These are phyloP conservation scores for Sebastes hubbsi DNA, from an alignment of 2,797 vertebrate species.

Conservation along the genomic window DNA sequence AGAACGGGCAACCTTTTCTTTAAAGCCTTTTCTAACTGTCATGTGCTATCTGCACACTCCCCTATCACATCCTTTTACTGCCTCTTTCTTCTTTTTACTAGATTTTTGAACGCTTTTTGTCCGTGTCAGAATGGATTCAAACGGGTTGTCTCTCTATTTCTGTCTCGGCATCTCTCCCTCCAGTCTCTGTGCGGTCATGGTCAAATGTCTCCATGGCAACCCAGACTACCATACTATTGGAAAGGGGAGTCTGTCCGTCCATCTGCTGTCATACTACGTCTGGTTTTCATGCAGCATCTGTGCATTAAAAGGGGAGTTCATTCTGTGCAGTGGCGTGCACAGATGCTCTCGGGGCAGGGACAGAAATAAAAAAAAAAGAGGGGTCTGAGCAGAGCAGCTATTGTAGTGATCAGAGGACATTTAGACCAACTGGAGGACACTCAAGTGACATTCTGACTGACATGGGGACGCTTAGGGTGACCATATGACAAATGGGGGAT, in stretches of 20 bases:
- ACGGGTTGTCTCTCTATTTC: conserved; percentile 26
- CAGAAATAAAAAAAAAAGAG: neutral
- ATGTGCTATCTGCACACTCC: conserved; percentile 43
- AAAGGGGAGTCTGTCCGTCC: conserved; percentile 37
- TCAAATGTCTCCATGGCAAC: conserved; percentile 73
- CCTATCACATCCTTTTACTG: conserved; percentile 39
- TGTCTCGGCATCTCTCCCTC: conserved; percentile 3
- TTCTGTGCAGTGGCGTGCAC: neutral
- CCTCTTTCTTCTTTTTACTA: conserved; percentile 8
- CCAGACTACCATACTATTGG: conserved; percentile 1
- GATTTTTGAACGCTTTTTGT: conserved; percentile 16
- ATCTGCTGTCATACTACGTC: conserved; percentile 12
- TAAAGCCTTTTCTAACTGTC: conserved; percentile 55
- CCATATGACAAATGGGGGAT: neutral
- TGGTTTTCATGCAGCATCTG: neutral
- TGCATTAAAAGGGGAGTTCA: neutral
- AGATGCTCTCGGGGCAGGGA: neutral
- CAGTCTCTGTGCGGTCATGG: conserved; percentile 22
- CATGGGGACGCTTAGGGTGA: neutral
- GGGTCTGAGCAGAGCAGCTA: neutral
- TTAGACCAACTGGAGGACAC: neutral
- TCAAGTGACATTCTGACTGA: neutral
- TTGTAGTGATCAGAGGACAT: neutral
- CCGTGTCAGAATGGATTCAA: conserved; percentile 33
- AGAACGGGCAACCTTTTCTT: conserved; percentile 29